phyloP scores from a whole-genome alignment of 2,113 vertebrate species.

The Protobothrops flavoviridis region DNA sequence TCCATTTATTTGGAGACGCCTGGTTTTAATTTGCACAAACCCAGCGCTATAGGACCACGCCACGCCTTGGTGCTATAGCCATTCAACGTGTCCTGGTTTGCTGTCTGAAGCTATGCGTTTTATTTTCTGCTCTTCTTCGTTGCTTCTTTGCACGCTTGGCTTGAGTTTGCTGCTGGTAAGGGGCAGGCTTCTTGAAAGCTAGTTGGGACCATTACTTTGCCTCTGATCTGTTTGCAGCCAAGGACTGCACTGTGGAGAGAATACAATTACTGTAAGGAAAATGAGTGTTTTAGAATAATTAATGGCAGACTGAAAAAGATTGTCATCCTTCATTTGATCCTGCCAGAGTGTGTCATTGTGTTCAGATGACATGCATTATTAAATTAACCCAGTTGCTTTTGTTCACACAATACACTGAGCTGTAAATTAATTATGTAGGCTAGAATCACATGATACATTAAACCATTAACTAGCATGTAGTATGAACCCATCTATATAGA shows the following conservation, averaged over 20 bases:
- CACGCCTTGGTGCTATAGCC: background rate
- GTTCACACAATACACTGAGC: background rate
- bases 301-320: background rate
- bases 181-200: background rate
- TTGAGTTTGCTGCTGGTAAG: background rate
- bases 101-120: background rate
- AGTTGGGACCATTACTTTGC: background rate
- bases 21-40: background rate
- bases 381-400: background rate
- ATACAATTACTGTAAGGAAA: background rate
- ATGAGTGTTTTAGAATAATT: background rate
- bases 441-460: background rate
- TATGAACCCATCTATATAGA: background rate
- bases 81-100: background rate
- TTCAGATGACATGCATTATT: background rate
- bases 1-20: background rate
- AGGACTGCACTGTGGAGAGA: background rate
- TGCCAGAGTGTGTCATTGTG: background rate
- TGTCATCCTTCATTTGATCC: background rate
- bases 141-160: background rate
- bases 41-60: background rate
- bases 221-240: background rate
- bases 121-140: background rate
- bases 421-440: background rate
- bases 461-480: background rate